A percentile compares a stretch with the other conserved stretches of the same genome.
Conservation (phyloP, 1,140 invertebrate genomes). For the Caenorhabditis brenneri region DNA sequence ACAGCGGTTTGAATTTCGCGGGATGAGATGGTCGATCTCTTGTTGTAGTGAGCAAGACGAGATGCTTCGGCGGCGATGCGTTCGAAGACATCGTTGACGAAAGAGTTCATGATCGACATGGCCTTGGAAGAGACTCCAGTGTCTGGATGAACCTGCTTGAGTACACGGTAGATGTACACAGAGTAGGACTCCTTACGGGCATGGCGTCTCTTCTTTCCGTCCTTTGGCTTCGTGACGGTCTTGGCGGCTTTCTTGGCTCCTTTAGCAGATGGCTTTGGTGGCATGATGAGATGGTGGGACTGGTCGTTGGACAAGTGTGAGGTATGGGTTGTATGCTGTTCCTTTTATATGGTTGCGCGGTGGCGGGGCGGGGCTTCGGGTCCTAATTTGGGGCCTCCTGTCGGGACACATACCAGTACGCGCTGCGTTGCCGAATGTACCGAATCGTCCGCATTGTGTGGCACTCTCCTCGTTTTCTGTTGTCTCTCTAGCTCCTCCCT, state of each 20-base stretch:
- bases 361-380: neutral
- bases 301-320: neutral
- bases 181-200: constrained; percentile 70
- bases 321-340: neutral
- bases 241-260: constrained; percentile 74
- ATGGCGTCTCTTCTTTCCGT: constrained; percentile 72
- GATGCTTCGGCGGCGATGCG: constrained; percentile 78
- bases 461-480: neutral
- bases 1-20: constrained; percentile 72
- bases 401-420: neutral
- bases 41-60: constrained; percentile 79
- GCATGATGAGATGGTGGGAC: constrained; percentile 62
- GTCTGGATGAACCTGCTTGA: constrained; percentile 72
- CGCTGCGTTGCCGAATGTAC: neutral
- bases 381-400: neutral
- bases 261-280: constrained; percentile 72
- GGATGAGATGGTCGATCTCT: constrained; percentile 74
- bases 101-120: constrained; percentile 78
- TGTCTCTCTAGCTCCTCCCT: neutral
- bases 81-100: constrained; percentile 78
- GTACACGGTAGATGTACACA: constrained; percentile 65
- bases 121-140: constrained; percentile 74
- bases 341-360: neutral
- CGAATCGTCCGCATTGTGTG: too few relatives aligned
- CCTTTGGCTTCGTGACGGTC: constrained; percentile 72